Evolutionary conservation across 2,888 invertebrate species (phyloP), one percentile per base, ranked within the genome.

Genomic region (Saturnia japonica): DNA sequence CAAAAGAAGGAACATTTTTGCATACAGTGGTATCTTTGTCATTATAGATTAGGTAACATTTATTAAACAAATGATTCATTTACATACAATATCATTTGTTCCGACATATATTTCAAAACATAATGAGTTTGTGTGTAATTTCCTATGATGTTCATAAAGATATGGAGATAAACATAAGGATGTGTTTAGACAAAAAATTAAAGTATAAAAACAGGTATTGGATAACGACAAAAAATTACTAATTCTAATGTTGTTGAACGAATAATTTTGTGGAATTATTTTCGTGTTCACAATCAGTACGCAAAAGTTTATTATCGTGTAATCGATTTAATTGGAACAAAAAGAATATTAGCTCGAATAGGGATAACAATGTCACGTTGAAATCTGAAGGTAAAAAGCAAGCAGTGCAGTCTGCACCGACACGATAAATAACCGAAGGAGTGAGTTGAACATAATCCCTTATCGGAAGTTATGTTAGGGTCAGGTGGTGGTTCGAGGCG

Each of bases 401-500:
- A 11, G 19, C 19, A 19, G 19, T 9, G 43, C 42, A 22, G 16
- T 22, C 14, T 43, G 43, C n/a, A 25, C n/a, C 51, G 47, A 45
- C 34, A 47, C 47, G 40, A 54, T 68, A 68, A 51, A 51, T 75
- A 79, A 75, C 72, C 72, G 75, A 75, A 71, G 77, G 80, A 82
- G 82, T 85, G 79, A 83, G 83, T 82, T 77, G 77, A 78, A 75
- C 77, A 81, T 85, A 85, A 87, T 87, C 85, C 82, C 78, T 80
- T 81, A 80, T 81, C 77, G 80, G 73, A 76, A 80, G 80, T 75
- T 73, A 78, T 72, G 81, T 76, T 70, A 82, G 73, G 83, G 85
- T 82, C 83, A 82, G 86, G 85, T 82, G 82, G 47, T 6, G 34
- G 34, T 6, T 34, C 34, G 34, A 6, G 60, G 67, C 68, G 57